Conservation (phyloP, 35 echinoderm and acorn worm species). For the Lytechinus pictus region DNA sequence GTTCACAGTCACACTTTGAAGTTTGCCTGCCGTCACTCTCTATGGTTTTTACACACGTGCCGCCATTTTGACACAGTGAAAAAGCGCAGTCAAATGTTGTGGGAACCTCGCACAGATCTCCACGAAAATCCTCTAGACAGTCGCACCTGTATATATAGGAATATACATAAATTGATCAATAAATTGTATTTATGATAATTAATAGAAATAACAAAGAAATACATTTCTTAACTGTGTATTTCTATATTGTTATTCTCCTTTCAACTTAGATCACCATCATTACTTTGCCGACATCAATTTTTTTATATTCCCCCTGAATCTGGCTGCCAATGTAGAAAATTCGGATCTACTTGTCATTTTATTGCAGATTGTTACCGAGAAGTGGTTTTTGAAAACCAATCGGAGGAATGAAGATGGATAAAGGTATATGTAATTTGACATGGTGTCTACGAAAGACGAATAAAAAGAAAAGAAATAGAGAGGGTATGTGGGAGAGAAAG, state of each 20-base stretch:
- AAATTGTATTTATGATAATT: no score
- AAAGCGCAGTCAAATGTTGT: not conserved
- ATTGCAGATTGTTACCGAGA: no score
- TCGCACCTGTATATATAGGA: not conserved
- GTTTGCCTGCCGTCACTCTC: not conserved
- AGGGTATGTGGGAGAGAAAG: not conserved
- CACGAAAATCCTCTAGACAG: not conserved
- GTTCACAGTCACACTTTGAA: constrained; percentile 4
- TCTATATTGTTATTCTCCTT: no score
- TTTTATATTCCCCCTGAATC: no score
- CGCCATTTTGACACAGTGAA: constrained; percentile 4
- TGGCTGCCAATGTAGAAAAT: no score
- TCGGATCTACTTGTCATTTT: no score
- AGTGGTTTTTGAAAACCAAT: no score
- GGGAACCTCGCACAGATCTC: not conserved
- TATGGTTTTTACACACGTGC: not conserved
- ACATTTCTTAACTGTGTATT: no score
- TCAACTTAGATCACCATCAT: no score
- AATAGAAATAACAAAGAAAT: no score
- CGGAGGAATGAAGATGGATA: not conserved
- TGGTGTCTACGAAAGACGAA: not conserved
- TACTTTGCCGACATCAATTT: no score
- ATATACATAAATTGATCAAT: no score
- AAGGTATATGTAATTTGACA: not conserved
- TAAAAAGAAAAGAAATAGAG: not conserved